Evolutionary conservation across 2,888 invertebrate species (phyloP).

Genomic region (Dicranocentrus wangi): DNA sequence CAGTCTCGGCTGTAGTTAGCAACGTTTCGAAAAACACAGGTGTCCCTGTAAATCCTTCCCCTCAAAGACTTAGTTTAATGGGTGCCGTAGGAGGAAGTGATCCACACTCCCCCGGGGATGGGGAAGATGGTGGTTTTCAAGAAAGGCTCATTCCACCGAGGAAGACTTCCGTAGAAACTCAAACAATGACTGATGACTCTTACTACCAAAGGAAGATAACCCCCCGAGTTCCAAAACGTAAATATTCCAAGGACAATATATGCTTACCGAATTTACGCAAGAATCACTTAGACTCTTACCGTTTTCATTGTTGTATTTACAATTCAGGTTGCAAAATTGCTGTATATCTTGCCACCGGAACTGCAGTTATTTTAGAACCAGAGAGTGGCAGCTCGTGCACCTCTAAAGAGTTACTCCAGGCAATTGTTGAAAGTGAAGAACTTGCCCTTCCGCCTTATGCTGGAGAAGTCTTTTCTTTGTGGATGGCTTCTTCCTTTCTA

Average conservation of each 20-base stretch:
- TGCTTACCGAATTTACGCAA: too few relatives aligned
- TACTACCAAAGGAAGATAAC: slow-evolving; percentile 72
- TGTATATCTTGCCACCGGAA: slow-evolving; percentile 71
- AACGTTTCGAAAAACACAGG: slow-evolving; percentile 34
- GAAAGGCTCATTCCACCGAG: slow-evolving; percentile 70
- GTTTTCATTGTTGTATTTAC: neutral
- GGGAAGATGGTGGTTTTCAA: slow-evolving; percentile 71
- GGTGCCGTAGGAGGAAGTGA: slow-evolving; percentile 64
- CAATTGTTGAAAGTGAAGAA: slow-evolving; percentile 85
- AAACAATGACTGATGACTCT: slow-evolving; percentile 71
- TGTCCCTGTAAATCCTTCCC: slow-evolving; percentile 62
- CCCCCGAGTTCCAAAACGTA: slow-evolving; percentile 72
- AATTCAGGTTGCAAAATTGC: slow-evolving; percentile 71
- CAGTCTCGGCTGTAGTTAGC: slow-evolving; percentile 30
- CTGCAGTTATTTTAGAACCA: slow-evolving; percentile 78
- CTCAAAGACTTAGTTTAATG: slow-evolving; percentile 67
- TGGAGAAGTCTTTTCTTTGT: slow-evolving; percentile 90
- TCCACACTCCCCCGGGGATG: slow-evolving; percentile 70
- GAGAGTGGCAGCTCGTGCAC: slow-evolving; percentile 83
- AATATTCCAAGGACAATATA: slow-evolving; percentile 4
- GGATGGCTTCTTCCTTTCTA: slow-evolving; percentile 93
- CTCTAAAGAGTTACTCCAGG: slow-evolving; percentile 78
- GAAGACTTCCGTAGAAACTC: slow-evolving; percentile 72
- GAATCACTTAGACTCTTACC: too few relatives aligned
- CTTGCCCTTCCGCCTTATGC: slow-evolving; percentile 86